Base-by-base conservation (phyloP, 2,113 vertebrate genomes). In the Corydoras maculifer region DNA sequence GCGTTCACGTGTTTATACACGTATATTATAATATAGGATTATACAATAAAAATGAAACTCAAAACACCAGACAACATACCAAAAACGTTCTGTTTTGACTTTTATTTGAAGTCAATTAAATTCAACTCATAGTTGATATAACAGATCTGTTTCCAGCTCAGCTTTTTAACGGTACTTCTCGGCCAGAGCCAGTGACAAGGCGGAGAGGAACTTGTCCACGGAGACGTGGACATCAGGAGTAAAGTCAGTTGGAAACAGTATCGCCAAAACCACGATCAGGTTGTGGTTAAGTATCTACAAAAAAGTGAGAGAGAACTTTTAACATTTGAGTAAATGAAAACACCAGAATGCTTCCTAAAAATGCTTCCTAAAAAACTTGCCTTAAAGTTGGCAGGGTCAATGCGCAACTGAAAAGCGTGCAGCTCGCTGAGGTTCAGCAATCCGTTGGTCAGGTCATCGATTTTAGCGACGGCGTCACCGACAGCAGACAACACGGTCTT, bases 301-400 rank as follows among this genome's bases (percentile, higher is more conserved):
- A 53, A 35, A 89, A 79, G 88, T 90, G 79, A 30, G 25, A 68
- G 31, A 12, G 58, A 64, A 43, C 35, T 43, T 43, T 43, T 43
- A 5, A 43, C 4, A 43, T 43, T 4, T 4, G 4, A 43, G 35
- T 43, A 43, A 43, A 4, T 43, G 35, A 43, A 43, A 43, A 43
- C 35, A 43, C 7, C 7, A 43, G 35, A 43, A 43, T 8, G 35
- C 4, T 43, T 35, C 32, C 7, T 35, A 35, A 35, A 35, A n/a
- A n/a, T 13, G 4, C 13, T 57, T 5, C 7, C 7, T 51, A 51
- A 14, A 8, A 31, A 73, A 0, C 50, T 13, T 9, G 66, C 93
- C 88, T 89, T 91, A 79, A 95, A 96, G 86, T 93, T 95, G 62
- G 86, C 88, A 0, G 92, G 93, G 58, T 94, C 95, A 73, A 98